Evolutionary conservation across 2,797 vertebrate species (phyloP).

Genomic region (Hydrolagus colliei): DNA sequence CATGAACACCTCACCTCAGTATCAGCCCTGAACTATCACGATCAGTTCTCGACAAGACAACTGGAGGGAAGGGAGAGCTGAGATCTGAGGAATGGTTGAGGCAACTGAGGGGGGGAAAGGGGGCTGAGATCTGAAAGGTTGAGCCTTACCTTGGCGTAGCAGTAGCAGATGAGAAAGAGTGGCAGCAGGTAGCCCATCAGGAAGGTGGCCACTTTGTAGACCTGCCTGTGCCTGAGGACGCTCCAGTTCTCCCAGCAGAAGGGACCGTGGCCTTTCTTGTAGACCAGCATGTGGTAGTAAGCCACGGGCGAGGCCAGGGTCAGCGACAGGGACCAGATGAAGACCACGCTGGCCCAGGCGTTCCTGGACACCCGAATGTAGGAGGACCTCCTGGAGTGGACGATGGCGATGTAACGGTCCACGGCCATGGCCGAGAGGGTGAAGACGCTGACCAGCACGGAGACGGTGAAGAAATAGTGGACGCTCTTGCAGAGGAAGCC

Average conservation of each 20-base stretch:
- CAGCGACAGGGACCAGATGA: conserved; percentile 85
- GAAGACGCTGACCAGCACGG: conserved; percentile 97
- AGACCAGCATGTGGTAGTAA: conserved; percentile 78
- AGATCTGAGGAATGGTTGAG: too few relatives aligned
- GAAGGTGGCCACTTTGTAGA: conserved; percentile 88
- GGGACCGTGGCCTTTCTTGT: conserved; percentile 66
- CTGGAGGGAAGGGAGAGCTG: too few relatives aligned
- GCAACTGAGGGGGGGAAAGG: too few relatives aligned
- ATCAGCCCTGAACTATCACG: too few relatives aligned
- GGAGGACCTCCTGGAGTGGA: conserved; percentile 83
- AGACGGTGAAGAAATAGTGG: conserved; percentile 94
- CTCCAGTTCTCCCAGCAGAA: conserved; percentile 95
- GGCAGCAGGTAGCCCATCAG: conserved; percentile 89
- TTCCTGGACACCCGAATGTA: conserved; percentile 75
- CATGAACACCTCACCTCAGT: too few relatives aligned
- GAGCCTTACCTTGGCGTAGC: conserved; percentile 82
- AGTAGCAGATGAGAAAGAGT: conserved; percentile 88
- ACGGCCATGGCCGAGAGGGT: conserved; percentile 92
- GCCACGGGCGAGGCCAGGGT: conserved; percentile 85
- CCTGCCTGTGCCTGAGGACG: conserved; percentile 67
- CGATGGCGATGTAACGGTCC: conserved; percentile 93
- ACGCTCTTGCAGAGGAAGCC: conserved; percentile 91
- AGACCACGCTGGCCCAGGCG: conserved; percentile 70
- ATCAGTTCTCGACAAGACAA: too few relatives aligned
- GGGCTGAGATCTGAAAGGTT: too few relatives aligned